Percentiles rank a stretch among this genome's conserved stretches.
These are phyloP conservation scores for Solenodon paradoxus DNA, from an alignment of 2,113 vertebrate genomes.

Conservation along the genomic window DNA sequence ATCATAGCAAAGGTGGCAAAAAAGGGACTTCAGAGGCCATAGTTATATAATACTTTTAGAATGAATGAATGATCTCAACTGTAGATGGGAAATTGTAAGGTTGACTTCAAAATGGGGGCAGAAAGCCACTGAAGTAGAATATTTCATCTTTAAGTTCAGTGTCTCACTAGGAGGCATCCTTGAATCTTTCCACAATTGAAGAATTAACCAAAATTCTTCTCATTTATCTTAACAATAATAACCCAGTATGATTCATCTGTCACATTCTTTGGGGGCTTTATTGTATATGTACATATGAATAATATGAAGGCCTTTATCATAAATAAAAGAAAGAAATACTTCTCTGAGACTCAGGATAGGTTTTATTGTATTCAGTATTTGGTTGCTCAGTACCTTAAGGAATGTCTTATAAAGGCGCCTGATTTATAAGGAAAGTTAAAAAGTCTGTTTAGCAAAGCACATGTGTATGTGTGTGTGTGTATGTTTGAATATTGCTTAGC, in stretches of 20 bases:
- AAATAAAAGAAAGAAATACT: slow-evolving; percentile 3
- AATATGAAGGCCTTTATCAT: slow-evolving; percentile 13
- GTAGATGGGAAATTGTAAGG: background rate
- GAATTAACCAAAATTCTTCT: slow-evolving; percentile 2
- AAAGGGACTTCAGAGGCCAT: background rate
- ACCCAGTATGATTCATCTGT: background rate
- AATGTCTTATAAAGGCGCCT: background rate
- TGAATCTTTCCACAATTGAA: slow-evolving; percentile 21
- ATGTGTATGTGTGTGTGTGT: background rate
- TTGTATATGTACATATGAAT: background rate
- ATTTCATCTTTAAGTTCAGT: slow-evolving; percentile 4
- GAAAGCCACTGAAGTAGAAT: background rate
- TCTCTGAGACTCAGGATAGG: background rate
- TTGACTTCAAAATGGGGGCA: background rate
- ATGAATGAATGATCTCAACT: background rate
- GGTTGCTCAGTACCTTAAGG: background rate
- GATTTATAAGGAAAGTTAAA: background rate
- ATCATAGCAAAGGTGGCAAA: background rate
- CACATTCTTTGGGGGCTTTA: background rate
- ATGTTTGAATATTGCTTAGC: background rate
- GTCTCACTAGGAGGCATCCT: background rate
- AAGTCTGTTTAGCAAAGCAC: background rate
- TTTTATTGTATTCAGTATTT: slow-evolving; percentile 22
- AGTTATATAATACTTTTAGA: background rate
- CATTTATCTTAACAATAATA: slow-evolving; percentile 13